Conservation (phyloP, 2,888 invertebrate species). For the Atrina japonica region DNA sequence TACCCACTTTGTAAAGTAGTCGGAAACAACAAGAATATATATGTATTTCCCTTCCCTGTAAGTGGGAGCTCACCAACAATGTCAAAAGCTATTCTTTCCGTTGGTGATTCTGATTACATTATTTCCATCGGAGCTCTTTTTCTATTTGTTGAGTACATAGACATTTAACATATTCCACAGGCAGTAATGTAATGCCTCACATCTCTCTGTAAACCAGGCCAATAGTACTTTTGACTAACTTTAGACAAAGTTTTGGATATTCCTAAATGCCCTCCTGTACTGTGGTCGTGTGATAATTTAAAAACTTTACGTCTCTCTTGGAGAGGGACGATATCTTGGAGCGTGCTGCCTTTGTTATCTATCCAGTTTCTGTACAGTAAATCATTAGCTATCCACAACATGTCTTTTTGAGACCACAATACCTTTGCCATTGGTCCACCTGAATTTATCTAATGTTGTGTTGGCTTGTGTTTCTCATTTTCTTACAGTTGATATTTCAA, state of each 20-base stretch:
- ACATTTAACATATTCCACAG: neutral
- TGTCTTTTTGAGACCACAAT: neutral
- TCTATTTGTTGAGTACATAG: neutral
- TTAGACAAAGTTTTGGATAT: neutral
- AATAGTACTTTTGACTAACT: neutral
- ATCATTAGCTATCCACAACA: neutral
- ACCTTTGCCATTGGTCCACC: neutral
- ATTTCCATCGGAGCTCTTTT: slow-evolving; percentile 5
- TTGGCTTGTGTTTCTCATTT: too few species aligned
- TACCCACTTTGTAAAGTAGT: too few species aligned
- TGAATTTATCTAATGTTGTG: neutral
- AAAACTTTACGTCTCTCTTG: neutral
- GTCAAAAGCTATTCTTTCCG: neutral
- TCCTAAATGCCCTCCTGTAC: neutral
- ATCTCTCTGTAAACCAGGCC: slow-evolving; percentile 3
- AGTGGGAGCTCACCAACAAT: neutral
- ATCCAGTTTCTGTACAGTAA: neutral
- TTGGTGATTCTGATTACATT: neutral
- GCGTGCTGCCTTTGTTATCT: neutral
- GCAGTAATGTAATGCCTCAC: neutral
- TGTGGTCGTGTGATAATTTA: neutral
- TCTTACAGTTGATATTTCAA: too few species aligned
- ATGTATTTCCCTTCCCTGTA: neutral
- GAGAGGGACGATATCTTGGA: neutral
- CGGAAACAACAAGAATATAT: too few species aligned